These are phyloP conservation scores for Micronisus gabar DNA, from an alignment of 2,113 vertebrate species.

Conservation along the genomic window DNA sequence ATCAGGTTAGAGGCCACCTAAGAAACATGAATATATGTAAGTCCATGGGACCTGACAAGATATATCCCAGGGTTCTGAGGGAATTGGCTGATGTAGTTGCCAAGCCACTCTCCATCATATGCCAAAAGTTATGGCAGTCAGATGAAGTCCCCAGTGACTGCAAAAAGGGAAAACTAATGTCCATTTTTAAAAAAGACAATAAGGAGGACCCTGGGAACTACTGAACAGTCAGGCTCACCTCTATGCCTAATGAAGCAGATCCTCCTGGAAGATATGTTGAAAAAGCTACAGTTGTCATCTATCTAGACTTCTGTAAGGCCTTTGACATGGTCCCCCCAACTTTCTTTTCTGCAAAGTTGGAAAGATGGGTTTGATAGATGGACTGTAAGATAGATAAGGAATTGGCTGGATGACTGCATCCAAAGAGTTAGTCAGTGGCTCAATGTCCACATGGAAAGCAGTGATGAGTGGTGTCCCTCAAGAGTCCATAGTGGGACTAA, in stretches of 20 bases:
- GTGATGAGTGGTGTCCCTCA: not conserved
- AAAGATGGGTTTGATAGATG: not conserved
- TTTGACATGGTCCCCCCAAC: too few relatives aligned
- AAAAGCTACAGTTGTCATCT: not conserved
- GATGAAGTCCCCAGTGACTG: not conserved
- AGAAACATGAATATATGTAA: not conserved
- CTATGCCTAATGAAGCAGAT: not conserved
- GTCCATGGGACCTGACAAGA: not conserved
- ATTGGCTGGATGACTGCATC: not conserved
- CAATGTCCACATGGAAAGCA: not conserved
- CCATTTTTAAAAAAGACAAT: not conserved
- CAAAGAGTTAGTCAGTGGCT: not conserved
- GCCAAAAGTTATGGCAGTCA: not conserved
- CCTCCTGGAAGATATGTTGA: not conserved
- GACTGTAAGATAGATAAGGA: too few relatives aligned
- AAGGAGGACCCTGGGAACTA: not conserved
- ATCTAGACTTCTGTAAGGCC: not conserved
- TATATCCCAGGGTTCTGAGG: too few relatives aligned
- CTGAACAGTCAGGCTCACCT: not conserved
- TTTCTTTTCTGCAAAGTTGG: not conserved
- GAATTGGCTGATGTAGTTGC: not conserved
- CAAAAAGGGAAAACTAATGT: not conserved
- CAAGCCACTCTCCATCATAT: not conserved
- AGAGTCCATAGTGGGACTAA: not conserved
- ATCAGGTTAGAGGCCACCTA: not conserved